phyloP scores from a whole-genome alignment of 2,797 vertebrate species.

The Tragelaphus oryx region DNA sequence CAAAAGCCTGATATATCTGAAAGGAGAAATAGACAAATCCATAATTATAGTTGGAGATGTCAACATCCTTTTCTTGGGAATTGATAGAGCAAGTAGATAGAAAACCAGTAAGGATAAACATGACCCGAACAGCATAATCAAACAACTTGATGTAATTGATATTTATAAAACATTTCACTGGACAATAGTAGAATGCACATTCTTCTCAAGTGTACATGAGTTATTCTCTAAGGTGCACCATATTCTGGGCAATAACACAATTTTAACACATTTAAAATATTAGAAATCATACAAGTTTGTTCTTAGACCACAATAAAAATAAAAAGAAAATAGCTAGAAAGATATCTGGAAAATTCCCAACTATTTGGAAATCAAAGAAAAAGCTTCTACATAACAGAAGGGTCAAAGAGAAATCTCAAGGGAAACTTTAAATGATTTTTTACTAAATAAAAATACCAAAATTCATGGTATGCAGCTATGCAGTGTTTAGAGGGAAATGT shows the following conservation, averaged over 20 bases:
- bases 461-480: background rate
- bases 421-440: background rate
- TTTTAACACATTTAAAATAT: background rate
- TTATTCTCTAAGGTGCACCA: background rate
- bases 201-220: background rate
- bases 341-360: background rate
- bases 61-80: background rate
- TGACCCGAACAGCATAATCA: background rate
- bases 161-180: background rate
- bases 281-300: background rate
- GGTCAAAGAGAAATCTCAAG: background rate
- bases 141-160: background rate
- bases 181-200: background rate
- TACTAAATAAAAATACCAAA: constrained; percentile 11
- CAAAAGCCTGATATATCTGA: background rate
- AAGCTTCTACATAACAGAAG: background rate
- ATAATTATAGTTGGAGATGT: background rate
- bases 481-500: background rate
- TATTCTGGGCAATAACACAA: background rate
- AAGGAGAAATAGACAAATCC: background rate
- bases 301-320: background rate
- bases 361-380: constrained; percentile 4
- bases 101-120: background rate
- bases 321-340: background rate
- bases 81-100: background rate